Conservation (phyloP, 2,888 invertebrate genomes). For the Papilio protenor region DNA sequence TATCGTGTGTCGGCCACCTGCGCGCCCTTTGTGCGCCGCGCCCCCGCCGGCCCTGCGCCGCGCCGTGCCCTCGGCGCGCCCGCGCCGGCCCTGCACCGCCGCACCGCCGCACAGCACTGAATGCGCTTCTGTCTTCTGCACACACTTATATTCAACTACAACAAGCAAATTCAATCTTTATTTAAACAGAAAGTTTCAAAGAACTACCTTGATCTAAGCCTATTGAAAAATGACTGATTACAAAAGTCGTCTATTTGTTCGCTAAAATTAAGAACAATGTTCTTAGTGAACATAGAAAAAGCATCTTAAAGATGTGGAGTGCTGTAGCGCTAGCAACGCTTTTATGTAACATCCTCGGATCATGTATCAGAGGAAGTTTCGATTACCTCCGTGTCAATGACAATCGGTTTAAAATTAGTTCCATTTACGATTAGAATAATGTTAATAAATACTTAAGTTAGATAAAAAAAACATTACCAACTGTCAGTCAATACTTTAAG, state of each 20-base stretch:
- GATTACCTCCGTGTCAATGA: not conserved
- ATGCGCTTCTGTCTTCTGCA: slow-evolving; percentile 52
- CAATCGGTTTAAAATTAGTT: not conserved
- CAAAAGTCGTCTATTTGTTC: no score
- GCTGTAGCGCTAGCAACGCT: not conserved
- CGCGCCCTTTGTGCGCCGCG: slow-evolving; percentile 56
- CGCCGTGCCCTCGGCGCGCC: slow-evolving; percentile 56
- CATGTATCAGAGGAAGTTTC: slow-evolving; percentile 20
- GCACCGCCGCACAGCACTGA: slow-evolving; percentile 24
- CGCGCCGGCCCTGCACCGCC: slow-evolving; percentile 48
- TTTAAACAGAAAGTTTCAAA: not conserved
- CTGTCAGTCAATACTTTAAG: not conserved
- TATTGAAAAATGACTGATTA: no score
- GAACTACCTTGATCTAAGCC: not conserved
- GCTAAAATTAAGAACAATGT: not conserved
- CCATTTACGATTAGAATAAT: not conserved
- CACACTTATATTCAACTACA: slow-evolving; percentile 44
- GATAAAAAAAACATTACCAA: not conserved
- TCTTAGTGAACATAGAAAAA: not conserved
- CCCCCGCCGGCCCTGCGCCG: slow-evolving; percentile 47
- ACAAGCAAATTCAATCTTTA: slow-evolving; percentile 6
- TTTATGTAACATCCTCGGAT: slow-evolving; percentile 13
- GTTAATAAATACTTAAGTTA: not conserved
- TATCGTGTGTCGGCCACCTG: slow-evolving; percentile 84
- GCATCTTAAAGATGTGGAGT: not conserved